Evolutionary conservation across 2,113 vertebrate genomes (phyloP).

Genomic region (Axis porcinus): DNA sequence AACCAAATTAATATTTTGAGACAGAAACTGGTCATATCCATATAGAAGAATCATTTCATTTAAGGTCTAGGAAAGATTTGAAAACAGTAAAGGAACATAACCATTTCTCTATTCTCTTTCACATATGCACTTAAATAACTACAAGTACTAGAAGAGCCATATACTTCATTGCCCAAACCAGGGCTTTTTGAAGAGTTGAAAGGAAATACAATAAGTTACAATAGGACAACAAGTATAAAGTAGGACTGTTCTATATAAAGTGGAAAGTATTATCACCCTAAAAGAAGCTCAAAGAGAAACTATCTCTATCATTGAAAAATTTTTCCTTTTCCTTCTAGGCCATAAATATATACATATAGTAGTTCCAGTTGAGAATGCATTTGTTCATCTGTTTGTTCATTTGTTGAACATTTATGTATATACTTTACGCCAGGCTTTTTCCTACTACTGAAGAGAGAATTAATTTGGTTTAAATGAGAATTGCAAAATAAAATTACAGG

Average conservation of each 20-base stretch:
- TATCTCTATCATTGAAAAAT: background rate
- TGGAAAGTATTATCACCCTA: background rate
- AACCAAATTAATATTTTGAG: background rate
- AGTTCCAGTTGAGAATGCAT: background rate
- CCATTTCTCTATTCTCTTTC: background rate
- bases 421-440: background rate
- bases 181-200: background rate
- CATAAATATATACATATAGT: background rate
- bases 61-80: background rate
- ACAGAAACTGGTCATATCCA: background rate
- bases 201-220: background rate
- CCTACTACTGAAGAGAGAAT: background rate
- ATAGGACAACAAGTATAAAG: background rate
- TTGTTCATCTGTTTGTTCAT: background rate
- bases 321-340: background rate
- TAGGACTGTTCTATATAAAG: background rate
- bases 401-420: background rate
- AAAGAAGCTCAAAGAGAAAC: background rate
- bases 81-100: background rate
- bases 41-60: background rate
- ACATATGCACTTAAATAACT: background rate
- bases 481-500: background rate
- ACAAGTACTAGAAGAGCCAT: background rate
- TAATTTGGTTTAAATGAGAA: slow-evolving; percentile 12
- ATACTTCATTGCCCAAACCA: background rate